Evolutionary conservation across 2,797 vertebrate species (phyloP), one percentile per base, ranked within the genome.

Genomic region (Poeciliopsis presidionis): DNA sequence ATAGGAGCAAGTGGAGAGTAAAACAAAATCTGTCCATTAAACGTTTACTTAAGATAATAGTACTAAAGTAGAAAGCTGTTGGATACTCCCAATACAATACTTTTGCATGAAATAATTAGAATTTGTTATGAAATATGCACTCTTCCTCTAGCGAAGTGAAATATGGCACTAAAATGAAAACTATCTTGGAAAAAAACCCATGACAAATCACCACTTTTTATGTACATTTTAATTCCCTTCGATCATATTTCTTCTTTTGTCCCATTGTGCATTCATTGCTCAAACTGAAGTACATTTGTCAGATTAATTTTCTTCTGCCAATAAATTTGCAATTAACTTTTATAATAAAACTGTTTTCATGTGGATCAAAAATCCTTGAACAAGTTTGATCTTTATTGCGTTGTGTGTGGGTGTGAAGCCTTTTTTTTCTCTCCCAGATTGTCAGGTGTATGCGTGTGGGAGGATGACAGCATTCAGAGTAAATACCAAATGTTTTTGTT

Each of bases 401-500:
- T 18, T 7, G 80, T 8, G 28, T 18, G 79, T 87, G 73, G 71
- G 73, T 74, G 59, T 77, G 36, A 36, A 30, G 4, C 57, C 36
- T 74, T 76, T 77, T 76, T 77, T 57, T 55, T 11, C 6, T 4
- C 11, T 28, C 53, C 36, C 25, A 22, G 59, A 55, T 78, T 75
- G 22, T 46, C 74, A 74, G 86, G 82, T 88, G 69, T 77, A 73
- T 13, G 18, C 4, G 70, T 77, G 88, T 81, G 82, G 83, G 80
- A 79, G 55, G 72, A 79, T 18, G 41, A 72, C 41, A 45, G 36
- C 30, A 51, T 78, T 28, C 47, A 80, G n/a, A 12, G 11, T 73
- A 80, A 85, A 85, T 75, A 86, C 61, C 59, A 77, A 55, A 51
- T 67, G 46, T 82, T 83, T 70, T 79, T 75, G 77, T 78, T 83